Conservation (phyloP, 1,140 invertebrate species). For the Sminthurides bifidus region DNA sequence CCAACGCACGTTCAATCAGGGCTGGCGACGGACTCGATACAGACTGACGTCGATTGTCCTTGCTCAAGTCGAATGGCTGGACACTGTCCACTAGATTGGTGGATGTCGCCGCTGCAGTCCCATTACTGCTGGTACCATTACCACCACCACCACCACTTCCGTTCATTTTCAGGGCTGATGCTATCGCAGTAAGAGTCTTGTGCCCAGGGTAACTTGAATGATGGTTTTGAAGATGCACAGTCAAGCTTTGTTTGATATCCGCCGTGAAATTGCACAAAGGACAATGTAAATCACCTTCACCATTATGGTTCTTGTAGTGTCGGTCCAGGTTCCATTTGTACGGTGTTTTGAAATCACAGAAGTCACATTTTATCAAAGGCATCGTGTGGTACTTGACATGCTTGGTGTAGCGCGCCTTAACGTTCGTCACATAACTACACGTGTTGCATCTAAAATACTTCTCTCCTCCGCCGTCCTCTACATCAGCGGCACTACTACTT, state of each 20-base stretch:
- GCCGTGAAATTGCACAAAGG: constrained; percentile 80
- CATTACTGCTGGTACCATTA: neutral
- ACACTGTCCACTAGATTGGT: no score
- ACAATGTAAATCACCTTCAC: constrained; percentile 67
- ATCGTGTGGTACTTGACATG: constrained; percentile 89
- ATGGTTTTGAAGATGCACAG: constrained; percentile 64
- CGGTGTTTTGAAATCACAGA: constrained; percentile 83
- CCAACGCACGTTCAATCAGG: no score
- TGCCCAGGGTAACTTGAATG: constrained; percentile 17
- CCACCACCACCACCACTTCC: constrained; percentile 31
- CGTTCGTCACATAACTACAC: constrained; percentile 80
- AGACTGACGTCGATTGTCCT: no score
- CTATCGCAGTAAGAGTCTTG: no score
- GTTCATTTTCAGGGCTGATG: constrained; percentile 21
- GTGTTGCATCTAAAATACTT: constrained; percentile 71
- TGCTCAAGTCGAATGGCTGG: no score
- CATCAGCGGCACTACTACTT: neutral
- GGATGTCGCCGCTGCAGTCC: no score
- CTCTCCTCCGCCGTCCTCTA: constrained; percentile 31
- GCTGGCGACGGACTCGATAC: no score
- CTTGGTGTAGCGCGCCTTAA: constrained; percentile 76
- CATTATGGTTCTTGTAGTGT: constrained; percentile 80
- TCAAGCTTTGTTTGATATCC: constrained; percentile 81
- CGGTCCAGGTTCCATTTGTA: constrained; percentile 88
- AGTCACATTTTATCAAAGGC: constrained; percentile 84